Conservation (phyloP, 2,888 invertebrate genomes). For the Ormyrus rosae region DNA sequence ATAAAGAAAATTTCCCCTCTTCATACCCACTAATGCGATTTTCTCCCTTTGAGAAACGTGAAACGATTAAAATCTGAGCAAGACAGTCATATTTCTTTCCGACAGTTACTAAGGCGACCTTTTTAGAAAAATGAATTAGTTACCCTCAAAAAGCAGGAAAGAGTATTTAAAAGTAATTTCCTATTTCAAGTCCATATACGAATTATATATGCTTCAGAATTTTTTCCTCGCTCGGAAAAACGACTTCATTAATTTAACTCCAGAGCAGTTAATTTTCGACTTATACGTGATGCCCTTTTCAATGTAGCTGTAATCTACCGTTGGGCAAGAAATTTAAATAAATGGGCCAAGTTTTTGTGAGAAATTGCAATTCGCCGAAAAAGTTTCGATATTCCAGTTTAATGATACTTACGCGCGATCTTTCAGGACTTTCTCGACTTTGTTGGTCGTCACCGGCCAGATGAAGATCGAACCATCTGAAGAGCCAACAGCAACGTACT, state of each 20-base stretch:
- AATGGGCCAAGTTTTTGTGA: background rate
- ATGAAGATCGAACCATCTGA: conserved; percentile 93
- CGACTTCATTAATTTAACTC: no score
- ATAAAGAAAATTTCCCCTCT: background rate
- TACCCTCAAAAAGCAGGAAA: background rate
- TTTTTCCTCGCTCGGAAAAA: no score
- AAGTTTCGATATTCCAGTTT: background rate
- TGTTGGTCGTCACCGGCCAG: conserved; percentile 89
- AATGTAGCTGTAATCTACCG: no score
- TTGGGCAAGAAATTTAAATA: background rate
- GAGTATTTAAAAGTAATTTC: conserved; percentile 8
- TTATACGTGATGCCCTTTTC: no score
- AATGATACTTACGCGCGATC: conserved; percentile 85
- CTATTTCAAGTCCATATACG: no score
- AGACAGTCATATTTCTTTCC: conserved; percentile 26
- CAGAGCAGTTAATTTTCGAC: no score
- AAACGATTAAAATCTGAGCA: conserved; percentile 31
- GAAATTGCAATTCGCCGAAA: background rate
- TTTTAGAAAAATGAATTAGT: conserved; percentile 32
- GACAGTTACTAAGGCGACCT: conserved; percentile 13
- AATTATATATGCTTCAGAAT: no score
- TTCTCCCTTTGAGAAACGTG: conserved; percentile 13
- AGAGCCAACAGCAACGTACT: conserved; percentile 93
- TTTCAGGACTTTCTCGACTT: conserved; percentile 86
- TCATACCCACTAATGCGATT: background rate